These are phyloP conservation scores for Nymphalis c-album DNA, from an alignment of 2,888 invertebrate species.

Conservation along the genomic window DNA sequence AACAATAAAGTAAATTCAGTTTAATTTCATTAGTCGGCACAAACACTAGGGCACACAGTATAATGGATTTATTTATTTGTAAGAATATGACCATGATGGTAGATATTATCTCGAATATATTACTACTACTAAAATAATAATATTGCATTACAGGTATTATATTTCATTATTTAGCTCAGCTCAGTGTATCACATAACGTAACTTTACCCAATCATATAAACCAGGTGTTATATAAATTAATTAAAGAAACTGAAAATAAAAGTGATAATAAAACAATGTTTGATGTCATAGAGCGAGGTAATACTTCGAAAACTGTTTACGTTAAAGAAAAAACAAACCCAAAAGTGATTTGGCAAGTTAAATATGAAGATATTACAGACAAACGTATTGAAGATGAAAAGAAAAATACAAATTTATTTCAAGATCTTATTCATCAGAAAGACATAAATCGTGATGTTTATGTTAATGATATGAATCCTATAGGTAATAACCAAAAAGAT, in stretches of 20 bases:
- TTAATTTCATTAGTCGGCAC: not conserved
- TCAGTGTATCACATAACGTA: not conserved
- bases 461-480: not conserved
- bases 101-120: not conserved
- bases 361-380: not conserved
- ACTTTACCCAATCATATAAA: slow-evolving; percentile 10
- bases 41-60: not conserved
- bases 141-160: slow-evolving; percentile 23
- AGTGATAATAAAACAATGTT: slow-evolving; percentile 3
- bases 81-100: not conserved
- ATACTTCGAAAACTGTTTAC: slow-evolving; percentile 15
- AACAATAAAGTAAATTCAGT: not conserved
- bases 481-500: not conserved
- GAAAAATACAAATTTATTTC: not conserved
- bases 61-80: slow-evolving; percentile 18
- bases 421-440: not conserved
- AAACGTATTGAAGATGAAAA: not conserved
- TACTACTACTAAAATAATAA: not conserved
- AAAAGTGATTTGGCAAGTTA: not conserved
- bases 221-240: slow-evolving; percentile 19
- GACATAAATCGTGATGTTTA: not conserved
- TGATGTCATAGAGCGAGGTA: slow-evolving; percentile 1
- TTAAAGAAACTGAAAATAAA: slow-evolving; percentile 18
- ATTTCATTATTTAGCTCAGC: slow-evolving; percentile 4
- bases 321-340: slow-evolving; percentile 1